phyloP scores from a whole-genome alignment of 2,797 vertebrate genomes.

The Spinus olivaceus region DNA sequence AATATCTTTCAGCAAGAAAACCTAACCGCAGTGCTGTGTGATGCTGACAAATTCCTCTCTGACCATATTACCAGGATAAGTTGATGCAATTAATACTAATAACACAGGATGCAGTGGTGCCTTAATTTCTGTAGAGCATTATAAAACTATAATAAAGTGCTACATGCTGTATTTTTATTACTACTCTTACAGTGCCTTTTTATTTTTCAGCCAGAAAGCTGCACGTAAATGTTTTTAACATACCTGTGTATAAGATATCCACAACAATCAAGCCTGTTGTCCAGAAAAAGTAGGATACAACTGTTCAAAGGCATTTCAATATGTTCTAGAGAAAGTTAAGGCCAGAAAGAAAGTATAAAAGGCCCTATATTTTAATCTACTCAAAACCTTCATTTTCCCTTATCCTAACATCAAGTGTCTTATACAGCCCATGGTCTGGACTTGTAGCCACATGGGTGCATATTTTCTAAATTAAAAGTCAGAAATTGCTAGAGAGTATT shows the following conservation, averaged over 20 bases:
- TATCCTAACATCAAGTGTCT: not conserved
- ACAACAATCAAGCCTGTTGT: not conserved
- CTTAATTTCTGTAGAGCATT: not conserved
- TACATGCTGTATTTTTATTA: not conserved
- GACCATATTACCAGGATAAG: not conserved
- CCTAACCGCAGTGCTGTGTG: not conserved
- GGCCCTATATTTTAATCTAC: not conserved
- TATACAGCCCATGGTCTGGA: not conserved
- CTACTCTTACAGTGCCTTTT: not conserved
- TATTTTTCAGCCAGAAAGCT: not conserved
- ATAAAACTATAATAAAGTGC: not conserved
- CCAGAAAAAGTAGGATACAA: not conserved
- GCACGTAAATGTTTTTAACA: not conserved
- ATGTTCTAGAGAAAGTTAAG: not conserved
- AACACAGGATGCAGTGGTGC: not conserved
- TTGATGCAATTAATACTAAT: not conserved
- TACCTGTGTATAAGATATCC: not conserved
- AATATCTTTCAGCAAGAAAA: not conserved
- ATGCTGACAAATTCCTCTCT: not conserved
- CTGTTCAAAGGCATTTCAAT: not conserved
- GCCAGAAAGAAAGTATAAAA: not conserved
- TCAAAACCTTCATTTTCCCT: not conserved
- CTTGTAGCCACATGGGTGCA: not conserved
- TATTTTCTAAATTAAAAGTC: not conserved
- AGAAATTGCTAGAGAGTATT: not conserved